Base-by-base conservation (phyloP, 1,140 invertebrate genomes). In the honey bee (Apis mellifera) region DNA sequence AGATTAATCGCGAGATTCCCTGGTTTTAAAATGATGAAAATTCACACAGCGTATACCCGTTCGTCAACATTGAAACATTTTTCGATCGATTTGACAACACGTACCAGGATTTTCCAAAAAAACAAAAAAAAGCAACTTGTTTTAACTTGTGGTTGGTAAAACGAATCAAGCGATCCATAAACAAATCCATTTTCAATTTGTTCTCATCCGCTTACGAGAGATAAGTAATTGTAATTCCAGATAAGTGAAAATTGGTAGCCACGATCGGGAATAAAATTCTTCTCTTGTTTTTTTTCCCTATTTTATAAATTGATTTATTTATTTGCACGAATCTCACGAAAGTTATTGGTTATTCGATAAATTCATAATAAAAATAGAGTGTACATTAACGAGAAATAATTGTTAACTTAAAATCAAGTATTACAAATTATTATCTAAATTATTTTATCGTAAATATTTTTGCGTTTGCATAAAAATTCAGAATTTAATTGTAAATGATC, bases 121-220 rank as follows among this genome's bases (percentile, higher is more conserved):
- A 12, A 66, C 32, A 19, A 52, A 5, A n/a, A 60, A 32, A 79
- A 79, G 62, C 64, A 13, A n/a, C 73, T 19, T 26, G n/a, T 64
- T 72, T 54, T 79, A 26, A 21, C 57, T 73, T 54, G 32, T 60
- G 57, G 21, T 32, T 23, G 48, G 69, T 52, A 54, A 72, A 72
- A 70, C 68, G 26, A 23, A 62, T 42, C 23, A 42, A 48, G 9
- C 59, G 19, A 52, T n/a, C 57, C 48, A 21, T 54, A 79, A 79
- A 79, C 50, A 79, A 72, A 79, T 79, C 69, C 68, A 62, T 23
- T 72, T 79, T 15, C 69, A 32, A 71, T 72, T 78, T 70, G 5
- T 13, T 23, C 19, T 11, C 9, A 57, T 69, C 54, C n/a, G 54
- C 50, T 57, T 26, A 48, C 5, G 19, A 19, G 19, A 11, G 48